Evolutionary conservation across 2,888 invertebrate species (phyloP).

Genomic region (Heliconius aoede): DNA sequence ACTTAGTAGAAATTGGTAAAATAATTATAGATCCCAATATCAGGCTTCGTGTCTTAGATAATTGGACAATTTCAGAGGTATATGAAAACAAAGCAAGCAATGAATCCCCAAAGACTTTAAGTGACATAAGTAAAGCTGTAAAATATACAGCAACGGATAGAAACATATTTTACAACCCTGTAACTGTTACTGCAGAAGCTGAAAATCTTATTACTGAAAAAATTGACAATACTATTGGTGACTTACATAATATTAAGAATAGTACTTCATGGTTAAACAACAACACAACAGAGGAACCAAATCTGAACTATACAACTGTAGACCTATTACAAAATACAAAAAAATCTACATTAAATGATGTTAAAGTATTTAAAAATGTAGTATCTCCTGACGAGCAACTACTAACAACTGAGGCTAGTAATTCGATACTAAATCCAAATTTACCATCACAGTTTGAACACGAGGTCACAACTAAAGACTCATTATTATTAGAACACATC

Average conservation of each 20-base stretch:
- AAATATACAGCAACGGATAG: conserved; percentile 4
- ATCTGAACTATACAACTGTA: not conserved
- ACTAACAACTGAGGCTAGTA: not conserved
- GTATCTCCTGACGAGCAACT: not conserved
- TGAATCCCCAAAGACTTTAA: not conserved
- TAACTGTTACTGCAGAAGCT: not conserved
- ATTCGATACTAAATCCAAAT: not conserved
- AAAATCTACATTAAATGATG: not conserved
- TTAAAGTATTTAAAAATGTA: too few relatives aligned
- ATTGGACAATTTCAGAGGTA: not conserved
- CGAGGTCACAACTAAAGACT: not conserved
- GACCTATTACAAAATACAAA: not conserved
- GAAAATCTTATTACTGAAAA: not conserved
- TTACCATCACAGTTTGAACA: not conserved
- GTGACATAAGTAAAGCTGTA: not conserved
- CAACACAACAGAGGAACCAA: not conserved
- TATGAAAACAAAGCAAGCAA: not conserved
- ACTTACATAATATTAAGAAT: not conserved
- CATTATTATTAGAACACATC: not conserved
- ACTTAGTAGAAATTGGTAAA: not conserved
- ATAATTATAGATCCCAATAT: not conserved
- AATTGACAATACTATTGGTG: not conserved
- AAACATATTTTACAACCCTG: not conserved
- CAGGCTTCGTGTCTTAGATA: not conserved
- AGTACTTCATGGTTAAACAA: not conserved